Base-by-base conservation (phyloP, 2,888 invertebrate genomes). In the Dromius quadrimaculatus region DNA sequence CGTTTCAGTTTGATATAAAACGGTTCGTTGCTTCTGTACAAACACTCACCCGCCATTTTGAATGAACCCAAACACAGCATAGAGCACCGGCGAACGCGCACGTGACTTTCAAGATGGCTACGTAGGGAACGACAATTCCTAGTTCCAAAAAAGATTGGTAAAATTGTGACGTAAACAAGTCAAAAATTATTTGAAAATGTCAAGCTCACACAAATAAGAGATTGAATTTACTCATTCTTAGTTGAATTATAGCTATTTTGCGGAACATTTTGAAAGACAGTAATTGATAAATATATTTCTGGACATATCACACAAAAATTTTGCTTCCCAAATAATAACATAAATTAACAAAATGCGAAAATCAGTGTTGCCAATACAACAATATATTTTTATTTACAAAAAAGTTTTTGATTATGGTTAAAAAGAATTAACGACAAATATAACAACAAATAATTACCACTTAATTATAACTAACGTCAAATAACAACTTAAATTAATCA, bases 41-140 rank as follows among this genome's bases (percentile, higher is more conserved):
- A 50, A 57, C 72, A 81, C 81, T 81, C 81, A 82, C 82, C 81
- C 80, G 82, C 83, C 83, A 83, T 83, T 81, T 82, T 83, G 82
- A 78, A 75, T 76, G 77, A 77, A 79, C 79, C 80, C 80, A 81
- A 82, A 81, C 80, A 81, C 79, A 79, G 79, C 80, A 79, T 79
- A 62, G 62, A 62, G 41, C 62, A 62, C 62, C 62, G 62, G 62
- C 62, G 59, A 62, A 38, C 28, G 38, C 41, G 62, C 62, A 62
- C 62, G 62, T 62, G 62, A 62, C 62, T 41, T 62, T 41, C 62
- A 62, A 62, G 23, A 62, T 62, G 62, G 62, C 62, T 62, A 38
- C 41, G 11, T 62, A 62, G 41, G 62, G 41, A 23, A 62, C 62
- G 15, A 41, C 38, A 62, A 62, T 22, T 41, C 23, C 11, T 62